Evolutionary conservation across 2,113 vertebrate genomes (phyloP), one percentile per base, ranked within the genome.

Genomic region (Phylloscopus trochilus): DNA sequence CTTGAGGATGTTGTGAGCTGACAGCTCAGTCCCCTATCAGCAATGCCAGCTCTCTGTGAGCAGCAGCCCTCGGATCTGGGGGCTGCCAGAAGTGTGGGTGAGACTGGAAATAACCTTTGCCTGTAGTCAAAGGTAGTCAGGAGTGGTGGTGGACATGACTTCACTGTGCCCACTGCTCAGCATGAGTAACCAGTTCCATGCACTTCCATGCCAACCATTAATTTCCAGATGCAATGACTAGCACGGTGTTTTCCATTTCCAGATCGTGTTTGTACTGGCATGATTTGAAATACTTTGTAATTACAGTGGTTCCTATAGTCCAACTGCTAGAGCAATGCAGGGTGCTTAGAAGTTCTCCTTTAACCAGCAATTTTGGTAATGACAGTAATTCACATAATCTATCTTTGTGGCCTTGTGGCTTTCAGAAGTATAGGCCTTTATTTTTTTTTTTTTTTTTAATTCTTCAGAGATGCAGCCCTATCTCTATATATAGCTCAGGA

Each of bases 341-440:
- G 18, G 66, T 87, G 72, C 92, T 92, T 82, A 95, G 95, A 83
- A 88, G 90, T 96, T 96, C 87, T 62, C 53, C 83, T 75, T 68
- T 59, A 97, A 94, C 95, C 93, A 87, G 97, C 96, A 98, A 97
- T 98, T 98, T 98, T 14, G 18, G 93, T 98, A 98, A 98, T 98
- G 97, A 98, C 89, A 97, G 97, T 97, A 96, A 97, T 98, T 97
- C 94, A 89, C 43, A 64, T 92, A 73, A 68, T 96, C 96, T 97
- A 94, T 98, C 97, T 96, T 96, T 72, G 44, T 97, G 97, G 96
- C 96, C 89, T 96, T 95, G 96, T 92, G 97, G 97, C 91, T 98
- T 98, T 95, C 78, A 86, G 95, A 97, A 98, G 76, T 93, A 97
- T 66, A 95, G 91, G 83, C 63, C 37, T 79, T 73, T 94, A 92